These are phyloP conservation scores for Metridium senile DNA, from an alignment of 92 coral and sea anemone species.

Conservation along the genomic window DNA sequence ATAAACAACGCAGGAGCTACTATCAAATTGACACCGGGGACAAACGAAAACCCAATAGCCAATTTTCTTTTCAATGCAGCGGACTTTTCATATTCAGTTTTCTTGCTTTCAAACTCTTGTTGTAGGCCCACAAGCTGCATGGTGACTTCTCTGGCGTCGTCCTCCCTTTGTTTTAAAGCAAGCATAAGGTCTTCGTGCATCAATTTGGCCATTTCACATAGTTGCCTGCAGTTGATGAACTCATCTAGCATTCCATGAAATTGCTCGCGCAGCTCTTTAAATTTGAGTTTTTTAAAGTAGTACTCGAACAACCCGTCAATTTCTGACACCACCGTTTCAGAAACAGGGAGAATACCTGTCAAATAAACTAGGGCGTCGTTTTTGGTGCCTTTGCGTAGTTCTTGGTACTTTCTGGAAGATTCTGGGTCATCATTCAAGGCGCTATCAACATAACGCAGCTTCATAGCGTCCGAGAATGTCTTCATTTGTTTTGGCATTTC, in stretches of 20 bases:
- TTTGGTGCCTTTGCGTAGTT: background rate
- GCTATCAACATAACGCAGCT: background rate
- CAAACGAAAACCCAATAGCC: conserved; percentile 52
- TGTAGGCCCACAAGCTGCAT: conserved; percentile 46
- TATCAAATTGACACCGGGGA: conserved; percentile 58
- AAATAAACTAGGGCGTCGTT: conserved; percentile 5
- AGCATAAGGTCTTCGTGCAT: conserved; percentile 59
- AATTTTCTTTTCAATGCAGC: conserved; percentile 29
- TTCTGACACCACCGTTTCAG: background rate
- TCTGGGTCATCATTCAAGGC: background rate
- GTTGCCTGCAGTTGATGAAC: background rate
- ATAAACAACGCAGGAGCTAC: conserved; percentile 32
- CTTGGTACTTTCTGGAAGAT: background rate
- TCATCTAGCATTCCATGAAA: background rate
- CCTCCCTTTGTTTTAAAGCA: conserved; percentile 54
- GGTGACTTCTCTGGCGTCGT: conserved; percentile 48
- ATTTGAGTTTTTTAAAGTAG: background rate
- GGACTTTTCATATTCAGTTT: conserved; percentile 18
- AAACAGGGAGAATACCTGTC: background rate
- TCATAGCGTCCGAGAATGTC: background rate
- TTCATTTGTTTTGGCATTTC: background rate
- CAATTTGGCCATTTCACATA: conserved; percentile 25
- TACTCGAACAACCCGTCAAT: background rate
- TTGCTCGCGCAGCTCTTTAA: background rate
- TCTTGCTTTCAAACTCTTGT: conserved; percentile 40